Base-by-base conservation (phyloP, 2,113 vertebrate species). In the Perca flavescens region DNA sequence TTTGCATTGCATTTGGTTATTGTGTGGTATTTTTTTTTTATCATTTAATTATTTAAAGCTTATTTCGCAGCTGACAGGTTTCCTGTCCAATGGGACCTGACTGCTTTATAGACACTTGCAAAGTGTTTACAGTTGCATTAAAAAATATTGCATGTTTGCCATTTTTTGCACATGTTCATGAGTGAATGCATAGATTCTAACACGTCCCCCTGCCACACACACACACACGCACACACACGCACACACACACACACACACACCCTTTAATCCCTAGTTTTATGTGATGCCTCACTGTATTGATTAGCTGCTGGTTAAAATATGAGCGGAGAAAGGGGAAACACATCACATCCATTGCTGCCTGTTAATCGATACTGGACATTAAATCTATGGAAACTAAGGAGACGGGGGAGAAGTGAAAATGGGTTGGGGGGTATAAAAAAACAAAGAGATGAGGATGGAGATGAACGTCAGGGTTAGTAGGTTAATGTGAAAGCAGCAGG, bases 251-350 rank as follows among this genome's bases (percentile, higher is more conserved):
- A 14, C 43, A 31, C 49, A 71, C 56, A 28, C 72, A 43, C 11
- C 46, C 34, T 36, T 72, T 22, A 34, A 65, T 58, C 15, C 21
- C 66, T 25, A 46, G 17, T 66, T 57, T 15, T 79, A 57, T 64
- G 21, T 58, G 52, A 85, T 65, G 71, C 79, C 61, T 72, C 70
- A 15, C 46, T 21, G 61, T 89, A 92, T 89, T 87, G 88, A 92
- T 92, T 86, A 83, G 50, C 86, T 77, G 36, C 86, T 66, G 71
- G 82, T 83, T 87, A 83, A 88, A 88, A 87, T 90, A 82, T 87
- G 80, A 83, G 69, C 50, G 12, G n/a, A 67, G 84, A 79, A 83
- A 57, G 36, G 79, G 31, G 82, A 80, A 86, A 82, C 70, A 47
- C 82, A 82, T 87, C 80, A 69, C 77, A 53, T 87, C 87, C 77